A percentile compares a stretch with the other conserved stretches of the same genome.
Evolutionary conservation across 2,888 invertebrate species (phyloP).

Genomic region (Periphyllus acericola): DNA sequence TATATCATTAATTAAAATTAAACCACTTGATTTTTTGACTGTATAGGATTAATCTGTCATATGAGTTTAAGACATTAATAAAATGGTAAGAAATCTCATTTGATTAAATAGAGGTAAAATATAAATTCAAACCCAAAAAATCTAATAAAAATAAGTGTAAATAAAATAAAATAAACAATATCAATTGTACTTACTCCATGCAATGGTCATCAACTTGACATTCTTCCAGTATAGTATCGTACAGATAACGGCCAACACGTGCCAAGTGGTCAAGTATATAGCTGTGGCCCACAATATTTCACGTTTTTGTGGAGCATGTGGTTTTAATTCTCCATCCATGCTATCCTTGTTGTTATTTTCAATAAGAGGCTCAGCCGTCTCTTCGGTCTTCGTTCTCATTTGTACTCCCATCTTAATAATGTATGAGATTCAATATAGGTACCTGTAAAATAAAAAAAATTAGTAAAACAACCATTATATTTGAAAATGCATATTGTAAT

Average conservation of each 20-base stretch:
- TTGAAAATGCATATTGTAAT: no score
- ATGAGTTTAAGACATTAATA: no score
- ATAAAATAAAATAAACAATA: neutral
- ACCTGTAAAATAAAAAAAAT: slow-evolving; percentile 16
- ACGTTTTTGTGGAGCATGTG: slow-evolving; percentile 45
- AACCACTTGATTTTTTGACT: no score
- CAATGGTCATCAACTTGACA: slow-evolving; percentile 36
- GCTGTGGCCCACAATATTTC: slow-evolving; percentile 55
- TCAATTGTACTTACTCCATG: slow-evolving; percentile 36
- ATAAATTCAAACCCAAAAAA: no score
- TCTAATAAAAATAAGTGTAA: neutral
- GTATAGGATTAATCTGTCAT: no score
- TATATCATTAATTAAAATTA: no score
- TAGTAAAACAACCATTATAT: neutral
- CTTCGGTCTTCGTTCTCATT: slow-evolving; percentile 52
- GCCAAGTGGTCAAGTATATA: slow-evolving; percentile 55
- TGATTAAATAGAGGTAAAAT: no score
- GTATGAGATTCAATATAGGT: slow-evolving; percentile 41
- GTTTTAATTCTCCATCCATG: slow-evolving; percentile 13
- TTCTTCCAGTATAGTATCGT: slow-evolving; percentile 55
- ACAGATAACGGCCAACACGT: slow-evolving; percentile 43
- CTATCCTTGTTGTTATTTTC: slow-evolving; percentile 46
- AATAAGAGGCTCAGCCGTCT: slow-evolving; percentile 35
- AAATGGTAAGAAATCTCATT: no score
- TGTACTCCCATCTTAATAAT: slow-evolving; percentile 53